These are phyloP conservation scores for Subacronicta megacephala DNA, from an alignment of 2,888 invertebrate genomes.

Conservation along the genomic window DNA sequence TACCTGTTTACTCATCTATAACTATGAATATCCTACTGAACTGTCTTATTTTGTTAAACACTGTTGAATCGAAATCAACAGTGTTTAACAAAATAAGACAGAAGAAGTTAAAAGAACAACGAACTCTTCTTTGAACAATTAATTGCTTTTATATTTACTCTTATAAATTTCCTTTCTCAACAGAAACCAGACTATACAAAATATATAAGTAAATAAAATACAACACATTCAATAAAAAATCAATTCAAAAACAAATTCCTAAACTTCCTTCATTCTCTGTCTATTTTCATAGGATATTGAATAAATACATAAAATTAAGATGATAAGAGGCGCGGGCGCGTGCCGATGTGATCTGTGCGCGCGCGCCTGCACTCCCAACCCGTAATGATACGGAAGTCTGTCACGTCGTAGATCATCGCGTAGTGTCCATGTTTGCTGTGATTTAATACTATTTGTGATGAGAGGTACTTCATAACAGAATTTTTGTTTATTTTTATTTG, in stretches of 20 bases:
- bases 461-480: not conserved
- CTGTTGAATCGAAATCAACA: no score
- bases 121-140: no score
- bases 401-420: conserved; percentile 70
- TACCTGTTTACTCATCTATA: no score
- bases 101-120: no score
- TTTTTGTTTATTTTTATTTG: no score
- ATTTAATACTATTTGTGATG: conserved; percentile 29
- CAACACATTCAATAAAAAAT: not conserved
- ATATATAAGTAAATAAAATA: not conserved
- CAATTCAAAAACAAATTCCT: conserved; percentile 9
- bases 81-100: no score
- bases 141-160: no score
- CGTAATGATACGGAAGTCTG: conserved; percentile 82
- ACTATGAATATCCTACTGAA: no score
- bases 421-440: conserved; percentile 27
- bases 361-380: conserved; percentile 55
- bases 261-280: conserved; percentile 28
- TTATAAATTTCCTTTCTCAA: not conserved
- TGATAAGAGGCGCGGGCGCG: conserved; percentile 55
- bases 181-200: no score
- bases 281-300: conserved; percentile 42
- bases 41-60: no score
- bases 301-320: conserved; percentile 61
- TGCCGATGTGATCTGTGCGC: conserved; percentile 60